Evolutionary conservation across 2,797 vertebrate species (phyloP).

Genomic region (Momotus momota): DNA sequence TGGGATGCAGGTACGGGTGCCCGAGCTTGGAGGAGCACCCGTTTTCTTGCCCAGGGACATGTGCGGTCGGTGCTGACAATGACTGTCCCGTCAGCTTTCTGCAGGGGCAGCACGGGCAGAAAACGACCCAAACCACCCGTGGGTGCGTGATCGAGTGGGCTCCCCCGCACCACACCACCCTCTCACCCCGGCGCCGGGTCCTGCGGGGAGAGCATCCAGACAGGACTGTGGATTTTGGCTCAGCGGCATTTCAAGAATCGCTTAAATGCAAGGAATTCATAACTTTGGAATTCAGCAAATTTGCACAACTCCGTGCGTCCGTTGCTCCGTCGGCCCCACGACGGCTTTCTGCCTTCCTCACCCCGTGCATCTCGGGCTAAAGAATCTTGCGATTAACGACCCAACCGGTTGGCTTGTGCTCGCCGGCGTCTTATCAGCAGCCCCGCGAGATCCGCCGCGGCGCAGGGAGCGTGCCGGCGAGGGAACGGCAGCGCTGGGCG

Average conservation of each 20-base stretch:
- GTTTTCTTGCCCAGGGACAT: background rate
- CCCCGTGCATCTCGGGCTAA: constrained; percentile 58
- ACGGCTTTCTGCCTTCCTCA: background rate
- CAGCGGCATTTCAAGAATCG: background rate
- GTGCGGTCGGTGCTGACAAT: background rate
- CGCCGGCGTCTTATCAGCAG: constrained; percentile 82
- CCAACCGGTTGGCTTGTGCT: constrained; percentile 75
- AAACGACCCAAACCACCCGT: rapidly evolving
- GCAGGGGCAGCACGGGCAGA: background rate
- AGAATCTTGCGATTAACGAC: constrained; percentile 76
- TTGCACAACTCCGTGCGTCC: background rate
- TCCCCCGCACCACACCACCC: rapidly evolving
- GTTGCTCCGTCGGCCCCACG: rapidly evolving
- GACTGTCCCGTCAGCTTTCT: background rate
- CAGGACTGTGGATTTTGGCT: constrained; percentile 21
- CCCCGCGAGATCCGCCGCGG: constrained; percentile 50
- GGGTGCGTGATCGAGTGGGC: rapidly evolving
- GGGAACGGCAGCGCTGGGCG: constrained; percentile 75
- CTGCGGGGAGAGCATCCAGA: background rate
- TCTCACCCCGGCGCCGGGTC: rapidly evolving
- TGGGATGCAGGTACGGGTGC: background rate
- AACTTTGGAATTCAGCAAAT: constrained; percentile 28
- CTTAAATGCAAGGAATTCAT: background rate
- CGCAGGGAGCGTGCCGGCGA: constrained; percentile 75
- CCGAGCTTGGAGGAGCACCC: background rate